Base-by-base conservation (phyloP, 2,797 vertebrate species). In the Geotrypetes seraphini region DNA sequence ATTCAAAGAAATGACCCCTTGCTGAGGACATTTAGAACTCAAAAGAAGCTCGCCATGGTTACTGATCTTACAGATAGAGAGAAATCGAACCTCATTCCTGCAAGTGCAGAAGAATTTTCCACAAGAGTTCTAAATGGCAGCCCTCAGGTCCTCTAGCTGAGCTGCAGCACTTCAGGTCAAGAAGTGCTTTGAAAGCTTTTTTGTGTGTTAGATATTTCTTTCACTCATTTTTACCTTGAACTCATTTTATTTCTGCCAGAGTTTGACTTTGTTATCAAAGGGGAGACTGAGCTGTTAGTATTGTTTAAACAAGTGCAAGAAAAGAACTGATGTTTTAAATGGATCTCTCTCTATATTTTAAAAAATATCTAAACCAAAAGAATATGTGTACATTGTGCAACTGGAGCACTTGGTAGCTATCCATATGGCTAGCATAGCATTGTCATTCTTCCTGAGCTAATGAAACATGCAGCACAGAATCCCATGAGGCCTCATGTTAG, bases 321-420 rank as follows among this genome's bases (percentile, higher is more conserved):
- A 19, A n/a, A 27, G 10, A 7, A 11, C n/a, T n/a, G n/a, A n/a
- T n/a, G n/a, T n/a, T n/a, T n/a, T n/a, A n/a, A n/a, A n/a, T n/a
- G n/a, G n/a, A n/a, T n/a, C n/a, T n/a, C n/a, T n/a, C n/a, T n/a
- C n/a, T n/a, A n/a, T n/a, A n/a, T 11, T 43, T 55, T 39, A 48
- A 28, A 54, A 33, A 24, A 15, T 44, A 44, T 44, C 61, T 46
- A 60, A 59, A 49, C 52, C 55, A 60, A 53, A 35, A 47, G 45
- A 68, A 57, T 37, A 55, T 39, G 53, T 56, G 37, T 53, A 60
- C 60, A 49, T 58, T 52, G 53, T 34, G n/a, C n/a, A n/a, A n/a
- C n/a, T n/a, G n/a, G n/a, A n/a, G n/a, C n/a, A n/a, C n/a, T n/a
- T n/a, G n/a, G n/a, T n/a, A n/a, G n/a, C n/a, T n/a, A n/a, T n/a